These are phyloP conservation scores for Orthonevra nobilis DNA, from an alignment of 2,888 invertebrate species.

Conservation along the genomic window DNA sequence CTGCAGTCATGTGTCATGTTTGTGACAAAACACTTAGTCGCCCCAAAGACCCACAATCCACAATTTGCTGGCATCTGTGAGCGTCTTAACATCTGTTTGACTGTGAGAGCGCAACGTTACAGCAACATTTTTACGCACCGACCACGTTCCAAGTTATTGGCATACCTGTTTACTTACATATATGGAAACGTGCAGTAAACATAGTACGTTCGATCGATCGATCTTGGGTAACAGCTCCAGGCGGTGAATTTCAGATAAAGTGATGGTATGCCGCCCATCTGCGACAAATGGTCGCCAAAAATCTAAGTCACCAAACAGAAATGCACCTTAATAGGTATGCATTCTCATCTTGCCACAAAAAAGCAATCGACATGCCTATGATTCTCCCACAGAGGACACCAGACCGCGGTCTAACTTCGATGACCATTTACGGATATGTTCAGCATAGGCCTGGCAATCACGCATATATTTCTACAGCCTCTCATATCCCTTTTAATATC, in stretches of 20 bases:
- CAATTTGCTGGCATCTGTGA: neutral
- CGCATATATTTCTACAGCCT: no score
- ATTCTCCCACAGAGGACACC: slow-evolving; percentile 9
- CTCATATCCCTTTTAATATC: no score
- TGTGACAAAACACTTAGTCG: slow-evolving; percentile 56
- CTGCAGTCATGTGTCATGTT: slow-evolving; percentile 56
- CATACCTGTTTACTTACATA: slow-evolving; percentile 20
- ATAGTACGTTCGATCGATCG: slow-evolving; percentile 7
- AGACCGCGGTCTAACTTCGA: neutral
- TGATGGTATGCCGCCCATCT: slow-evolving; percentile 36
- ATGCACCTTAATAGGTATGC: slow-evolving; percentile 5
- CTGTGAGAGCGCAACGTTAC: slow-evolving; percentile 10
- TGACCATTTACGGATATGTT: slow-evolving; percentile 29
- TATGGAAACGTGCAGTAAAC: slow-evolving; percentile 40
- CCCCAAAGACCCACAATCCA: slow-evolving; percentile 31
- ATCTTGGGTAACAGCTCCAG: slow-evolving; percentile 25
- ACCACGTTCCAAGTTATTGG: slow-evolving; percentile 14
- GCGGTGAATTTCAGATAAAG: slow-evolving; percentile 4
- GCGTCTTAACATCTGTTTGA: slow-evolving; percentile 37
- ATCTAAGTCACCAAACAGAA: slow-evolving; percentile 1
- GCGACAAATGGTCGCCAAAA: slow-evolving; percentile 29
- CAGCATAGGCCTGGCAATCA: slow-evolving; percentile 23
- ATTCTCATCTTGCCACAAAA: slow-evolving; percentile 2
- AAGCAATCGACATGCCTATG: neutral
- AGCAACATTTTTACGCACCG: slow-evolving; percentile 22